Evolutionary conservation across 2,113 vertebrate species (phyloP).

Genomic region (Nothobranchius kuhntae): DNA sequence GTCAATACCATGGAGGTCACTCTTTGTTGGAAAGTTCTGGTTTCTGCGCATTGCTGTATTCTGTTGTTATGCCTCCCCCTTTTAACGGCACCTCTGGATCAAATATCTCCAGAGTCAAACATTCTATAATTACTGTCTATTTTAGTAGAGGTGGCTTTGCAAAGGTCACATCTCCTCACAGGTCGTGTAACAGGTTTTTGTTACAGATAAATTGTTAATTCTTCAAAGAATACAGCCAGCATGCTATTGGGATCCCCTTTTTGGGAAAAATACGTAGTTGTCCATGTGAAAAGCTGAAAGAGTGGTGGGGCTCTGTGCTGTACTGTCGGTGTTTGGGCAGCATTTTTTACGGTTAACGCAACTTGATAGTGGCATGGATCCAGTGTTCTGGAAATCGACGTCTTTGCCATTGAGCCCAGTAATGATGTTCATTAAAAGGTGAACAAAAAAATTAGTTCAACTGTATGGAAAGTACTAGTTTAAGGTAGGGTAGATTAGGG

Average conservation of each 20-base stretch:
- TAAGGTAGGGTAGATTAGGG: no score
- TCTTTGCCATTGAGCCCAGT: slow-evolving; percentile 22
- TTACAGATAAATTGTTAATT: slow-evolving; percentile 2
- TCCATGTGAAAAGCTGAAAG: slow-evolving; percentile 18
- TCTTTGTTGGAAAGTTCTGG: slow-evolving; percentile 38
- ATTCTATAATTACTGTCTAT: slow-evolving; percentile 48
- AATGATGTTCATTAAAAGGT: slow-evolving; percentile 29
- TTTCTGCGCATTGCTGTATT: slow-evolving; percentile 33
- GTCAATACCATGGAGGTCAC: slow-evolving; percentile 50
- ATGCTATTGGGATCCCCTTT: not conserved
- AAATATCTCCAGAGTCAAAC: slow-evolving; percentile 51
- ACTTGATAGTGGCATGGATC: slow-evolving; percentile 10
- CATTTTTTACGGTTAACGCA: slow-evolving; percentile 24
- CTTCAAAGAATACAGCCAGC: slow-evolving; percentile 1
- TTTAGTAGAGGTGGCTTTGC: slow-evolving; percentile 32
- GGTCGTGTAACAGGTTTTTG: slow-evolving; percentile 32
- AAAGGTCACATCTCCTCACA: slow-evolving; percentile 15
- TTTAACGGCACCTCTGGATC: slow-evolving; percentile 44
- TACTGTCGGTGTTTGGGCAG: slow-evolving; percentile 23
- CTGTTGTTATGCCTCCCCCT: slow-evolving; percentile 33
- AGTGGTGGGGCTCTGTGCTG: not conserved
- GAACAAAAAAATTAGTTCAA: slow-evolving; percentile 4
- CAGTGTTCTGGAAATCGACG: slow-evolving; percentile 26
- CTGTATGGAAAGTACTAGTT: no score
- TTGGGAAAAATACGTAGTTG: slow-evolving; percentile 4